These are phyloP conservation scores for Chaenodraco wilsoni DNA, from an alignment of 2,797 vertebrate genomes.

Conservation along the genomic window DNA sequence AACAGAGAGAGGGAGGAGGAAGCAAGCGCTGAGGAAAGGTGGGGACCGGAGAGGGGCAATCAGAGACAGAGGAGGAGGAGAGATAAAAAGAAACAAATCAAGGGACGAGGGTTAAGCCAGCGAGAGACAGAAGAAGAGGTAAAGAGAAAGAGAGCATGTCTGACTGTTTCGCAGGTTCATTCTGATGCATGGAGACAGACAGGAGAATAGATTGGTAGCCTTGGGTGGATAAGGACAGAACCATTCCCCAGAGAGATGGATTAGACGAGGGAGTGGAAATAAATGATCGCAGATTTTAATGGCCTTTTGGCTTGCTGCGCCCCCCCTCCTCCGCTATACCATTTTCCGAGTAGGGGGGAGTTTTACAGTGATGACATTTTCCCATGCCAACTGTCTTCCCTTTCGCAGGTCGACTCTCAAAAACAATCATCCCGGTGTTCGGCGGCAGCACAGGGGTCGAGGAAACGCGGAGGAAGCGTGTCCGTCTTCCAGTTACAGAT, in stretches of 20 bases:
- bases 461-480: conserved; percentile 20
- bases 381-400: conserved; percentile 69
- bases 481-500: conserved; percentile 49
- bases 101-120: conserved; percentile 44
- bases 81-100: conserved; percentile 68
- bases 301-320: conserved; percentile 84
- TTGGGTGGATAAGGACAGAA: conserved; percentile 88
- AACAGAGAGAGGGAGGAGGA: conserved; percentile 47
- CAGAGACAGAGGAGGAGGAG: conserved; percentile 32
- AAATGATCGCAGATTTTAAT: conserved; percentile 88
- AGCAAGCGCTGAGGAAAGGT: conserved; percentile 44
- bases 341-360: conserved; percentile 68
- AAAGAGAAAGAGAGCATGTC: conserved; percentile 70
- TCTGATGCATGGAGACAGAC: conserved; percentile 84
- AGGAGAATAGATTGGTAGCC: conserved; percentile 87
- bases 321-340: conserved; percentile 37
- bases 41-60: conserved; percentile 55
- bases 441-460: neutral
- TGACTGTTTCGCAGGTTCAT: conserved; percentile 83
- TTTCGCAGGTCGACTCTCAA: conserved; percentile 59
- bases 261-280: conserved; percentile 85
- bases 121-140: conserved; percentile 51
- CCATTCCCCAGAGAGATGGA: conserved; percentile 87
- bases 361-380: conserved; percentile 80
- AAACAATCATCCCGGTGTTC: conserved; percentile 54